Base-by-base conservation (phyloP, 1,140 invertebrate species). In the Drosophila fuyamai region DNA sequence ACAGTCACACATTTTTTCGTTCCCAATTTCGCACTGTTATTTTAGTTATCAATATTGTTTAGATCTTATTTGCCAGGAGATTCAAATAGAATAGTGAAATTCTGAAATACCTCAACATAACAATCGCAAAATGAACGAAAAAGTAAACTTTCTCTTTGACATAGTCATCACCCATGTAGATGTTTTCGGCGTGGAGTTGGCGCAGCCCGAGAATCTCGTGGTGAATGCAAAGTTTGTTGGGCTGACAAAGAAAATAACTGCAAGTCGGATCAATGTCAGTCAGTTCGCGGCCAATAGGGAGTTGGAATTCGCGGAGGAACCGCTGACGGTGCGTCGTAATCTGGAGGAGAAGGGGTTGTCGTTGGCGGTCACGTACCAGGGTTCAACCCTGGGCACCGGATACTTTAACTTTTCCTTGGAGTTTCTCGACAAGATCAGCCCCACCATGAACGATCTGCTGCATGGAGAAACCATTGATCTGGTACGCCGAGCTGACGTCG, bases 211-310 rank as follows among this genome's bases (percentile, higher is more conserved):
- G 1, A 5, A 43, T 0, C 8, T 76, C 0, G 0, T 10, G 2
- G 71, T 72, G 0, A 35, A 32, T 3, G 16, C 68, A 0, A 76
- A 35, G 7, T 41, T 82, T 4, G 43, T 50, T 12, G 41, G n/a
- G 1, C 14, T 23, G 0, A 13, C 27, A 0, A 0, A 81, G 5
- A 36, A 27, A 0, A 41, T 84, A 4, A 81, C 66, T 1, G 7
- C 65, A 6, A 85, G 82, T 40, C 61, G 83, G 10, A 57, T 89
- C 0, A 89, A 89, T 56, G 84, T 89, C 0, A 38, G 7, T 0
- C 76, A 67, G 0, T 84, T 89, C 12, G 46, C 10, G 29, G 27
- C 46, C 14, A 65, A 51, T 29, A 47, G 47, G 12, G 65, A 68
- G 14, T 7, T 13, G 18, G n/a, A 66, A 9, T 7, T 66, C n/a